These are phyloP conservation scores for Pardosa pseudoannulata DNA, from an alignment of 2,888 invertebrate genomes.

Conservation along the genomic window DNA sequence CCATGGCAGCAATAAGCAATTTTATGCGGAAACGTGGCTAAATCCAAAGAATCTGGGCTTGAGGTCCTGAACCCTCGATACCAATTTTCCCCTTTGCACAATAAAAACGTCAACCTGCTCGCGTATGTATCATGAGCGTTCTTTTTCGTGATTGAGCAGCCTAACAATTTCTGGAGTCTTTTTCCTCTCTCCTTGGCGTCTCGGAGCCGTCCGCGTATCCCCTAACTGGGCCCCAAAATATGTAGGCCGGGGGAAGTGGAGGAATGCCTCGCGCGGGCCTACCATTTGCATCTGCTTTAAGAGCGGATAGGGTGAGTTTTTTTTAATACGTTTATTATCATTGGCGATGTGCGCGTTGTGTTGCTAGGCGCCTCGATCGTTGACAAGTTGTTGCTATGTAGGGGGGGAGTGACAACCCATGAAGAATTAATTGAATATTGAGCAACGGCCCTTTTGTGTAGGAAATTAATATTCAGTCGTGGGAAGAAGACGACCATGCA, in stretches of 20 bases:
- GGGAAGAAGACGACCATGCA: background rate
- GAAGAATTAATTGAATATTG: background rate
- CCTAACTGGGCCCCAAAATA: slow-evolving; percentile 61
- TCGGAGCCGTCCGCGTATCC: slow-evolving; percentile 59
- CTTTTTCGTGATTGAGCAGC: background rate
- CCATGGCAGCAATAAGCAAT: too few species aligned
- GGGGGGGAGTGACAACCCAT: background rate
- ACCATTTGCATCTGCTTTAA: slow-evolving; percentile 64
- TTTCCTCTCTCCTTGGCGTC: background rate
- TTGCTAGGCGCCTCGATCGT: slow-evolving; percentile 25
- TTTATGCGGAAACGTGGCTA: too few species aligned
- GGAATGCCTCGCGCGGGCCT: slow-evolving; percentile 50
- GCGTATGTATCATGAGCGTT: too few species aligned
- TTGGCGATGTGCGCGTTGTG: background rate
- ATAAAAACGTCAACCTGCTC: too few species aligned
- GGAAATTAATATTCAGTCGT: background rate
- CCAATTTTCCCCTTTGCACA: too few species aligned
- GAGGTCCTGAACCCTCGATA: too few species aligned
- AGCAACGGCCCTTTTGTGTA: background rate
- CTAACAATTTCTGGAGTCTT: background rate
- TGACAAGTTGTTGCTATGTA: slow-evolving; percentile 6
- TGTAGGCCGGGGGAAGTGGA: slow-evolving; percentile 51
- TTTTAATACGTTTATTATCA: background rate
- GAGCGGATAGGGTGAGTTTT: slow-evolving; percentile 60
- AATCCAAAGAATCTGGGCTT: too few species aligned